Evolutionary conservation across 2,113 vertebrate genomes (phyloP).

Genomic region (Lathamus discolor): DNA sequence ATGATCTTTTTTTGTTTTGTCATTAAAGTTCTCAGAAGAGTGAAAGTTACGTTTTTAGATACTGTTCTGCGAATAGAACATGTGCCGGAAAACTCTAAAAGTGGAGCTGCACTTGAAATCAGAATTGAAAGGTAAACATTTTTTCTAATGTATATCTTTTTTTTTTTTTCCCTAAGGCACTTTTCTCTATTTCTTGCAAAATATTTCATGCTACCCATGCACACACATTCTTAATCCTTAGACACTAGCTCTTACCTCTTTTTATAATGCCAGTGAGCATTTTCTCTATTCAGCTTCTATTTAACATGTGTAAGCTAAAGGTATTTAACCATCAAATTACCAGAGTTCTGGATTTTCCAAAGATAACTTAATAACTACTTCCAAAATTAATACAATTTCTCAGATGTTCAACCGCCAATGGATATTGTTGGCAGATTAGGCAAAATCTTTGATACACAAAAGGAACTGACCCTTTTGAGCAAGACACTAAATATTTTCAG

Average conservation of each 20-base stretch:
- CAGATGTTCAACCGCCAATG: background rate
- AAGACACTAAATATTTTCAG: background rate
- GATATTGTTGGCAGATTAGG: background rate
- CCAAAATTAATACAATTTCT: background rate
- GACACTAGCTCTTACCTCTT: background rate
- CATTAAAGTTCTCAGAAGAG: conserved; percentile 90
- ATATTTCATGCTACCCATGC: background rate
- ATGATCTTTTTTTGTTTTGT: background rate
- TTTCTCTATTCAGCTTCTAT: background rate
- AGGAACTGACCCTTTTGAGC: background rate
- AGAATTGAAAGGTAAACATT: conserved; percentile 86
- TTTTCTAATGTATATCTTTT: background rate
- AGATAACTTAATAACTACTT: background rate
- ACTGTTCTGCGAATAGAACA: conserved; percentile 94
- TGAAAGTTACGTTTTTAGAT: conserved; percentile 94
- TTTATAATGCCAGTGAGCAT: background rate
- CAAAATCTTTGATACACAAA: background rate
- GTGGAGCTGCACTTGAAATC: conserved; percentile 93
- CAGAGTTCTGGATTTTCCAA: background rate
- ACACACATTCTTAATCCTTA: background rate
- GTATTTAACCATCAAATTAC: background rate
- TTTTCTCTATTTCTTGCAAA: background rate
- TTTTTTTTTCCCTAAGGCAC: background rate
- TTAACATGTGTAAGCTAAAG: background rate
- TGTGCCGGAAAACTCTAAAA: conserved; percentile 94